phyloP scores from a whole-genome alignment of 2,797 vertebrate genomes.

The Falco naumanni region DNA sequence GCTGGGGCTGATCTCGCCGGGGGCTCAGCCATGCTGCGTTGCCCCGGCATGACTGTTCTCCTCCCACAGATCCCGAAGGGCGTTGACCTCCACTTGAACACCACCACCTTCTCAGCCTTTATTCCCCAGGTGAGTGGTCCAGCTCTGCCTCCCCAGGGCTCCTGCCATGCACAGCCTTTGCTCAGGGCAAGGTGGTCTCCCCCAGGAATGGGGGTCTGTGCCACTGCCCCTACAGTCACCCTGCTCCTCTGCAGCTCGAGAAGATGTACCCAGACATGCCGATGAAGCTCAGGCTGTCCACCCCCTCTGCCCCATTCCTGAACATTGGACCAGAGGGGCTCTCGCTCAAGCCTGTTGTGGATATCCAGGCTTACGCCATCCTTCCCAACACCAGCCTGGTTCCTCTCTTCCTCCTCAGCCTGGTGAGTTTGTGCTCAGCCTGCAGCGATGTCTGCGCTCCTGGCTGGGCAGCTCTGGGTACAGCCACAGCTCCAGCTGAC shows the following conservation, averaged over 20 bases:
- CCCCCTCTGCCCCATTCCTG: conserved; percentile 65
- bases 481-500: neutral
- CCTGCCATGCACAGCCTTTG: neutral
- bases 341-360: conserved; percentile 48
- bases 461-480: neutral
- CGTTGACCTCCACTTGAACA: conserved; percentile 61
- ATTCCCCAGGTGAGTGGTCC: conserved; percentile 71
- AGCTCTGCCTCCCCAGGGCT: neutral
- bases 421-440: conserved; percentile 62
- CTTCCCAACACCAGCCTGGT: conserved; percentile 48
- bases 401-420: conserved; percentile 69
- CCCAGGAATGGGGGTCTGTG: rapidly evolving
- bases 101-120: conserved; percentile 71
- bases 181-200: neutral
- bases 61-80: conserved; percentile 60
- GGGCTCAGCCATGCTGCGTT: rapidly evolving
- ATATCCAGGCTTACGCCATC: conserved; percentile 74
- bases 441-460: rapidly evolving
- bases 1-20: rapidly evolving
- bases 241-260: conserved; percentile 64
- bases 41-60: neutral
- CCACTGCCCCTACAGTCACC: neutral
- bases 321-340: conserved; percentile 62
- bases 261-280: conserved; percentile 70
- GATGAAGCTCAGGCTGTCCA: conserved; percentile 67